Evolutionary conservation across 2,888 invertebrate species (phyloP), one percentile per base, ranked within the genome.

Genomic region (Rhagonycha lutea): DNA sequence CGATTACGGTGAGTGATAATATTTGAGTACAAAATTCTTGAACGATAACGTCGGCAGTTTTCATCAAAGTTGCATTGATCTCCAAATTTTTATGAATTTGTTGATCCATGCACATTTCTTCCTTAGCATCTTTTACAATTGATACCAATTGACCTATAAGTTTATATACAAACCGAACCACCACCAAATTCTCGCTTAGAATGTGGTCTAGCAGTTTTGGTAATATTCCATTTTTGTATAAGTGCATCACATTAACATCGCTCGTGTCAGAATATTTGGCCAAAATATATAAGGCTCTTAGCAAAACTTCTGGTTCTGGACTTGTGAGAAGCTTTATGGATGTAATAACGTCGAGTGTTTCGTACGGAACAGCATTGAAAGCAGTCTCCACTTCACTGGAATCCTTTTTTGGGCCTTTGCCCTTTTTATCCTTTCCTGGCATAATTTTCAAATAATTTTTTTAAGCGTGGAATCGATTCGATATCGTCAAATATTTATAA

Each of bases 271-370:
- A 63, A 14, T 73, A 78, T 62, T 69, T 73, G 3, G 75, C 10
- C 47, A 78, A 63, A 14, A 47, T 68, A 23, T 14, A 29, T 8
- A 77, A 61, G 3, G 77, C 74, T 67, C 71, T 68, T 12, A 71
- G 61, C 29, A 78, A 73, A 11, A 78, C 32, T 4, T 73, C 68
- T 70, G 62, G 26, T 67, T 78, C 78, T 60, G 65, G 29, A 24
- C 75, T 73, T 8, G 65, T 32, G 12, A 78, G 73, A n/a, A 78
- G 28, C 0, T 63, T 23, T 14, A 78, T 75, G 14, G 75, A 75
- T n/a, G 78, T 78, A n/a, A 70, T n/a, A 14, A 75, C 61, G 14
- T 78, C 75, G n/a, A 62, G 28, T 5, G 78, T 78, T 73, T 75
- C 78, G 60, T 78, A 78, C 5, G 75, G 78, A 14, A 69, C 69